phyloP scores from a whole-genome alignment of 2,888 invertebrate species.

The Dasypolia templi region DNA sequence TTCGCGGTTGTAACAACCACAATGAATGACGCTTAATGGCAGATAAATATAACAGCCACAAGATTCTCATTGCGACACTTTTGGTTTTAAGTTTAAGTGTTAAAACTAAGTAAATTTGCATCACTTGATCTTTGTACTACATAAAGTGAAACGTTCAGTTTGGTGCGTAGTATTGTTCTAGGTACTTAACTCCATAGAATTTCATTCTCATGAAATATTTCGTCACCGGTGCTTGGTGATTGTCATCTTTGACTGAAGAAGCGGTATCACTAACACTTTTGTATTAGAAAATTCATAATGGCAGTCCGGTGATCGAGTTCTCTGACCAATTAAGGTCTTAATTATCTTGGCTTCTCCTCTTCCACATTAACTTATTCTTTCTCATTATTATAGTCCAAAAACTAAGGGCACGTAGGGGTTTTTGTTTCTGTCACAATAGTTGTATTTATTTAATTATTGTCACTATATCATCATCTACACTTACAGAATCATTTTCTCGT shows the following conservation, averaged over 20 bases:
- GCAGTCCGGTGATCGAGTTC: not conserved
- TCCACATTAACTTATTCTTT: not conserved
- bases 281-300: not conserved
- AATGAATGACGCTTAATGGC: not conserved
- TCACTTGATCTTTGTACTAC: not conserved
- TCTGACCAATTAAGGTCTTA: not conserved
- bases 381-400: not conserved
- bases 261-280: not conserved
- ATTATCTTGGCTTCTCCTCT: not conserved
- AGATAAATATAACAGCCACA: not conserved
- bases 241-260: too few species aligned
- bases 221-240: too few species aligned
- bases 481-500: not conserved
- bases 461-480: not conserved
- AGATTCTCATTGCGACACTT: not conserved
- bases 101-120: not conserved
- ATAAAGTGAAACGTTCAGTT: not conserved
- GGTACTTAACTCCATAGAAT: not conserved
- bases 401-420: not conserved
- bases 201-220: not conserved
- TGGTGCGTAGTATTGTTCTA: not conserved
- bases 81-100: slow-evolving; percentile 2
- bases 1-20: not conserved
- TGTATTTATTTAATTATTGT: not conserved
- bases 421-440: not conserved